Conservation (phyloP, 37 sponge, comb jelly and placozoan species). For the Theonella swinhoei region DNA sequence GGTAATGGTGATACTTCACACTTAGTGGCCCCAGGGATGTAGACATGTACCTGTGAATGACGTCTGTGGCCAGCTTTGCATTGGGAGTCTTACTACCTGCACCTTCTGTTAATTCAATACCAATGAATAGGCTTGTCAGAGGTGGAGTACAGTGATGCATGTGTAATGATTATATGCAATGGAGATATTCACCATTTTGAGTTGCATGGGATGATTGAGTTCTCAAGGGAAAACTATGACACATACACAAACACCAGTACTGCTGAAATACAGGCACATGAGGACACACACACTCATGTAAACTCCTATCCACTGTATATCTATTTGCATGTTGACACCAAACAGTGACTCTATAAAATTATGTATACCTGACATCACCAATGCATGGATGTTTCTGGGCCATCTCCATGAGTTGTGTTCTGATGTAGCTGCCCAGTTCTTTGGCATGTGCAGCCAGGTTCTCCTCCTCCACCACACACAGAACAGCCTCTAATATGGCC, state of each 20-base stretch:
- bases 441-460: constrained; percentile 73
- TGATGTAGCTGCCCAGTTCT: constrained; percentile 68
- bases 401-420: constrained; percentile 50
- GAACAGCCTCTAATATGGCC: constrained; percentile 86
- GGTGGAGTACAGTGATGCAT: not conserved
- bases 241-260: too few relatives aligned
- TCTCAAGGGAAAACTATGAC: constrained; percentile 59
- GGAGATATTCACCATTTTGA: not conserved
- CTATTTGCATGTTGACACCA: too few relatives aligned
- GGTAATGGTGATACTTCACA: too few relatives aligned
- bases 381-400: constrained; percentile 58
- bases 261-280: too few relatives aligned
- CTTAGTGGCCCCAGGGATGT: too few relatives aligned
- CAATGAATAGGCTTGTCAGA: constrained; percentile 73
- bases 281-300: too few relatives aligned
- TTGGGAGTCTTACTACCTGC: constrained; percentile 67
- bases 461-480: constrained; percentile 80
- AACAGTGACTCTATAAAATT: constrained; percentile 2
- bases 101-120: constrained; percentile 88
- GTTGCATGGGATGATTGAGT: not conserved
- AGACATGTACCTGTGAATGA: constrained; percentile 56
- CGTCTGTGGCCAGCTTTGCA: constrained; percentile 35
- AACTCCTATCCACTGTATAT: too few relatives aligned
- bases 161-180: not conserved
- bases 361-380: constrained; percentile 87